Evolutionary conservation across 2,113 vertebrate species (phyloP), one percentile per base, ranked within the genome.

Genomic region (Tiliqua scincoides): DNA sequence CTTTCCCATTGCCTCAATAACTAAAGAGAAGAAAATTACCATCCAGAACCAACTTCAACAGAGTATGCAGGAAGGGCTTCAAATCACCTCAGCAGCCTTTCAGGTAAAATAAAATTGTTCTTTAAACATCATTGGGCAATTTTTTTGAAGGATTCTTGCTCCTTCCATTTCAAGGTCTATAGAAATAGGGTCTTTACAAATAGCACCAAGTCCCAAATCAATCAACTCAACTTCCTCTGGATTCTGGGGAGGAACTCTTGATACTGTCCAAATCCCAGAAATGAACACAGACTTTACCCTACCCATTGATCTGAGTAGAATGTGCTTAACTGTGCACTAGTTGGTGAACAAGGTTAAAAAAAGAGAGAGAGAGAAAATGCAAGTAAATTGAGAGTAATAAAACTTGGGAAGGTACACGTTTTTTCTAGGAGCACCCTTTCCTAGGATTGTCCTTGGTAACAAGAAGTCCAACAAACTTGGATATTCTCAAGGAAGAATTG

Each of bases 11-110:
- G 97, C 98, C 32, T 98, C 98, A 0, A 92, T 99, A 85, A 99
- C 97, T 6, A 99, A 99, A 95, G 99, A 99, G 90, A 99, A 99
- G 95, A 99, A 99, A 96, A 99, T 99, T 92, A 98, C 97, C 59
- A 96, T 99, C 86, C 98, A 99, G 95, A 99, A 98, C 93, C 98
- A 98, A 89, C 97, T 99, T 73, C 98, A 99, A 91, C 99, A 99
- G 94, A 98, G 97, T 90, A 98, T 98, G 97, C 98, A 99, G 89
- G 99, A 99, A 89, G 99, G 99, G 70, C 92, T 99, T 48, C 98
- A 99, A 95, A 97, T 99, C 87, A 96, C 98, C 68, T 99, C 98
- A 21, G 97, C 99, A 25, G 97, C 97, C 15, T 99, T 99, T 94
- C 99, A 99, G 98, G 99, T 99, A 95, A 71, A 92, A 93, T 54